A percentile compares a stretch with the other conserved stretches of the same genome.
phyloP scores from a whole-genome alignment of 2,113 vertebrate genomes.

The Coryphaenoides rupestris region DNA sequence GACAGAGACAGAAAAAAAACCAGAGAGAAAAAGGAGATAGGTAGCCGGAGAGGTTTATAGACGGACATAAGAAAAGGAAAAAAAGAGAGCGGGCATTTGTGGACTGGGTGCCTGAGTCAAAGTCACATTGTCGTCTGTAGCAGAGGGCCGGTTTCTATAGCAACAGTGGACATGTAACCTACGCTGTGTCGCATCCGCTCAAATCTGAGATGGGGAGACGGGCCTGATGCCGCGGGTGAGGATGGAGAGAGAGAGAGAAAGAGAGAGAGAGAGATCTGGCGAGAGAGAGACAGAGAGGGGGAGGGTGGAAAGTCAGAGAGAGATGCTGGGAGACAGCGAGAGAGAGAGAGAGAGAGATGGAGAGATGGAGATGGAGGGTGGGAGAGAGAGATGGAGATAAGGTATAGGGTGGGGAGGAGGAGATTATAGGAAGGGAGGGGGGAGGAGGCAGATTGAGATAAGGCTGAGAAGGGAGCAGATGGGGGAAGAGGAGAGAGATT shows the following conservation, averaged over 20 bases:
- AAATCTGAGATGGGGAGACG: constrained; percentile 65
- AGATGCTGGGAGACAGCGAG: no score
- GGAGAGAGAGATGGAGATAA: constrained; percentile 57
- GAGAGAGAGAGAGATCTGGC: neutral
- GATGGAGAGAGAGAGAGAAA: neutral
- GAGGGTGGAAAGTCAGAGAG: neutral
- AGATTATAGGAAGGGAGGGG: constrained; percentile 36
- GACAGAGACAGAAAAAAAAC: neutral
- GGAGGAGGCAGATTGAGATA: constrained; percentile 52
- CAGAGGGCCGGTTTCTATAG: constrained; percentile 69
- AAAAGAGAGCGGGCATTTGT: constrained; percentile 37
- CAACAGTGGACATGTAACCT: constrained; percentile 68
- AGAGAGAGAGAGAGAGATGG: constrained; percentile 32
- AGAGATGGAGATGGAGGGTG: constrained; percentile 37
- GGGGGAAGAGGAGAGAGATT: constrained; percentile 44
- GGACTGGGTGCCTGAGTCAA: constrained; percentile 50
- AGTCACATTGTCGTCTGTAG: constrained; percentile 66
- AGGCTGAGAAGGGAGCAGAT: constrained; percentile 21
- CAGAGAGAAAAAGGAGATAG: constrained; percentile 8
- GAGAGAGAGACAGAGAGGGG: neutral
- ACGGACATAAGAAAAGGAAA: constrained; percentile 39
- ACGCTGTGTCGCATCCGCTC: constrained; percentile 49
- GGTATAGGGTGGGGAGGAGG: constrained; percentile 33
- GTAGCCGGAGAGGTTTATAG: constrained; percentile 34
- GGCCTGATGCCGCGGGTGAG: constrained; percentile 42